These are phyloP conservation scores for Tenualosa thibaudeaui DNA, from an alignment of 2,797 vertebrate genomes.

Conservation along the genomic window DNA sequence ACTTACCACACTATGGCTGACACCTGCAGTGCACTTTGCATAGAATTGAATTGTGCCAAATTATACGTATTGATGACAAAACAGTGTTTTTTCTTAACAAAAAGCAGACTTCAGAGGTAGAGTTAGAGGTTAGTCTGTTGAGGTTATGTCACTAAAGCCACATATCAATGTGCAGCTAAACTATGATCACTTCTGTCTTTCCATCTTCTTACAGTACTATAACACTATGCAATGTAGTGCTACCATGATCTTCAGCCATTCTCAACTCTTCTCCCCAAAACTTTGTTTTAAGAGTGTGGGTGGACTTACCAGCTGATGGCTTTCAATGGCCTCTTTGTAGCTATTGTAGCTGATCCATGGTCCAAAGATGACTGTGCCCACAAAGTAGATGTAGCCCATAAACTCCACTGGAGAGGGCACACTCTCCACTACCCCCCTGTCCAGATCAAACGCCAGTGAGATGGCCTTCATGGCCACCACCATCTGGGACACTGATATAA, in stretches of 20 bases:
- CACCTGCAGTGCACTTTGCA: neutral
- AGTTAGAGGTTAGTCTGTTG: neutral
- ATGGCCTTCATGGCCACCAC: constrained; percentile 94
- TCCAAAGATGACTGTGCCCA: constrained; percentile 87
- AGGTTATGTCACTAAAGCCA: neutral
- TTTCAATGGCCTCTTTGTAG: constrained; percentile 78
- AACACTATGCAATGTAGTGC: neutral
- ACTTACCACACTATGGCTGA: neutral
- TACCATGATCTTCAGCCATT: neutral
- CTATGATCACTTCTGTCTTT: neutral
- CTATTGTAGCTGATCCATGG: constrained; percentile 88
- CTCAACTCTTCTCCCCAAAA: neutral
- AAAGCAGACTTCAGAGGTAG: neutral
- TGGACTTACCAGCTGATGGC: constrained; percentile 76
- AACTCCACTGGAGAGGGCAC: constrained; percentile 81
- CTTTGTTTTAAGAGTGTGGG: neutral
- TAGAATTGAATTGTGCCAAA: neutral
- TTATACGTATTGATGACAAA: neutral
- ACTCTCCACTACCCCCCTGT: constrained; percentile 71
- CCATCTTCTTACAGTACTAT: neutral
- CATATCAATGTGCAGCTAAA: neutral
- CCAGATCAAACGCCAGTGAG: constrained; percentile 89
- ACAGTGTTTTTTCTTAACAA: neutral
- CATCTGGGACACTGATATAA: constrained; percentile 77
- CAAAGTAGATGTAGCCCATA: constrained; percentile 89